phyloP scores from a whole-genome alignment of 2,797 vertebrate species.

The Manis crassicaudata region DNA sequence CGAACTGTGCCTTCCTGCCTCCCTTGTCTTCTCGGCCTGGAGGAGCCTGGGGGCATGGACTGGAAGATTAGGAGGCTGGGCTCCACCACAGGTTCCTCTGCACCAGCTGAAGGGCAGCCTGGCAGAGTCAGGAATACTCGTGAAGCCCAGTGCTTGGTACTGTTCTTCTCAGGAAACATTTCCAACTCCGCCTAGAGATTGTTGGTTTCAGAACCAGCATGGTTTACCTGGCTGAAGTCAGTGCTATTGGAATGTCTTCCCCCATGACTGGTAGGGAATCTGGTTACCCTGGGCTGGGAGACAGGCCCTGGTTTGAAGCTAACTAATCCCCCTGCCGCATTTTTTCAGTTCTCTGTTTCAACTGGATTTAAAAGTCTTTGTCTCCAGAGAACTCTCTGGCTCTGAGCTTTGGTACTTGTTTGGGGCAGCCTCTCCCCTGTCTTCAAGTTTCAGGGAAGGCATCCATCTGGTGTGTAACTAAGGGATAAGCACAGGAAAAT shows the following conservation, averaged over 20 bases:
- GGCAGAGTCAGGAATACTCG: neutral
- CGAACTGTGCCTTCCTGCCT: neutral
- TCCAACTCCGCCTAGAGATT: neutral
- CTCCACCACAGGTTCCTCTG: accelerated
- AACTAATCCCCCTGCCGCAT: neutral
- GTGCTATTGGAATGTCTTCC: neutral
- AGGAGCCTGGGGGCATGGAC: neutral
- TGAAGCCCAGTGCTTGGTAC: too few species aligned
- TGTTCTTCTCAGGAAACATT: neutral
- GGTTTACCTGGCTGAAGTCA: neutral
- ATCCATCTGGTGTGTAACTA: conserved; percentile 28
- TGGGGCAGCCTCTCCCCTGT: conserved; percentile 33
- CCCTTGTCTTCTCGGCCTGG: neutral
- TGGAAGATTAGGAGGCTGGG: neutral
- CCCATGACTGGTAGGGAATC: neutral
- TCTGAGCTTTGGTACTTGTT: conserved; percentile 13
- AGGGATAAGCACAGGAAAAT: conserved; percentile 50
- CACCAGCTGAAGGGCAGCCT: accelerated
- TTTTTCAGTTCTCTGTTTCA: neutral
- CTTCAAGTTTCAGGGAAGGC: conserved; percentile 64
- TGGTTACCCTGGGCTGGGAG: neutral
- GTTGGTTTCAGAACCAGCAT: neutral
- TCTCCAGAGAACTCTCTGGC: conserved; percentile 42
- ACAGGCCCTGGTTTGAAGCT: neutral
- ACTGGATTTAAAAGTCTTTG: conserved; percentile 48